Base-by-base conservation (phyloP, 2,797 vertebrate genomes). In the Falco peregrinus region DNA sequence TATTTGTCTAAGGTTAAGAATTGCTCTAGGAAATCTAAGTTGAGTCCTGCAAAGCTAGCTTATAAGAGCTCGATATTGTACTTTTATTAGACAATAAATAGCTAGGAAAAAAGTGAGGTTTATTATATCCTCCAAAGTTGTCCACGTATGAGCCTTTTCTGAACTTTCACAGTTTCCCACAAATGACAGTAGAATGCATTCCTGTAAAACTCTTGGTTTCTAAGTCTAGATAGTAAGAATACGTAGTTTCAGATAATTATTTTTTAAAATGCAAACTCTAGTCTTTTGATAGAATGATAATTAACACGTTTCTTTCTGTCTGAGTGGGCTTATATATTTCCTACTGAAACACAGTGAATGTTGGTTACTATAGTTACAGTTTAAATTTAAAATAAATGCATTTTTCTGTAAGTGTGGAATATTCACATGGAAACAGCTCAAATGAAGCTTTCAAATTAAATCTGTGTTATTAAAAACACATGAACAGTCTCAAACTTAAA, bases 341-440 rank as follows among this genome's bases (percentile, higher is more conserved):
- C 74, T 94, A 71, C 84, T 81, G 97, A 96, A 97, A 88, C 74
- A 86, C 57, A 59, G 70, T 45, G 84, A 95, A 78, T 87, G 19
- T 45, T 89, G 91, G 98, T 98, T 98, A 96, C 98, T 97, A 98
- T 97, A 98, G 98, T 90, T 97, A 98, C 97, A 86, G 80, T 81
- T 91, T 96, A 97, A 97, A 94, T 96, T 96, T 96, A 96, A 95
- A 97, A 96, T 96, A 94, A 95, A 97, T 98, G 85, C 79, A 95
- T 94, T 97, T 96, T 81, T 92, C 33, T 77, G 28, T 89, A 78
- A 91, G 84, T 61, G 76, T 75, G 84, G 90, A 93, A 95, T 96
- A 96, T 91, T 90, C 95, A 95, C 91, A 95, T 87, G 86, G 95
- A 98, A 98, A 96, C 74, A 96, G 95, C 61, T 92, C 86, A 96